A percentile compares a stretch with the other conserved stretches of the same genome.
Conservation (phyloP, 2,888 invertebrate genomes). For the Villa cingulata region DNA sequence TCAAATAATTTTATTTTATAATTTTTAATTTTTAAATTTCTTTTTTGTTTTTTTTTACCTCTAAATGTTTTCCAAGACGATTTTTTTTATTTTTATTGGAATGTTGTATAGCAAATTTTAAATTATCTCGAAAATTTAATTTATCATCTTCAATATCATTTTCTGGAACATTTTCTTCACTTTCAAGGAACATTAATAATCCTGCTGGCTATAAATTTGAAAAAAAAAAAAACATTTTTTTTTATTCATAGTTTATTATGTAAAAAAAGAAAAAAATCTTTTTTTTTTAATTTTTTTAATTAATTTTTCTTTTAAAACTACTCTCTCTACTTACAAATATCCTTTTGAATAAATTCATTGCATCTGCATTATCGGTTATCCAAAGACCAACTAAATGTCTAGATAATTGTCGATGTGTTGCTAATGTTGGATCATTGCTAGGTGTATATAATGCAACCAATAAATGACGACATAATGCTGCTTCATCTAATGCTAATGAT, state of each 20-base stretch:
- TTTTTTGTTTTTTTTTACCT: constrained; percentile 37
- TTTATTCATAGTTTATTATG: no score
- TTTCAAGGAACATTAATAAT: constrained; percentile 76
- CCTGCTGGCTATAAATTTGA: constrained; percentile 67
- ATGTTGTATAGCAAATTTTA: constrained; percentile 81
- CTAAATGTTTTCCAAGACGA: constrained; percentile 72
- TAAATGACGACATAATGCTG: constrained; percentile 86
- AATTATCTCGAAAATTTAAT: constrained; percentile 76
- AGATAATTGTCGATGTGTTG: constrained; percentile 83
- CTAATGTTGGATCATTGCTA: constrained; percentile 61
- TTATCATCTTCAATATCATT: constrained; percentile 54
- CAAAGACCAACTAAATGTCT: constrained; percentile 89
- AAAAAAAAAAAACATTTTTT: background rate
- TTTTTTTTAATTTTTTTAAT: background rate
- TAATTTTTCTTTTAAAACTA: no score
- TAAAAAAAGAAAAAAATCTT: constrained; percentile 5
- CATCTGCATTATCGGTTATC: constrained; percentile 88
- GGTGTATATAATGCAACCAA: constrained; percentile 79
- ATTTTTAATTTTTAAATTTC: no score
- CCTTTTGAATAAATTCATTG: constrained; percentile 70
- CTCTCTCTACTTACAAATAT: constrained; percentile 75
- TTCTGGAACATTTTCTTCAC: constrained; percentile 56
- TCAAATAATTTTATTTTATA: background rate
- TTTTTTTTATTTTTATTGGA: constrained; percentile 52
- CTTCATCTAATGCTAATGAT: constrained; percentile 88